Conservation (phyloP, 2,113 vertebrate species). For the Oryzias javanicus region DNA sequence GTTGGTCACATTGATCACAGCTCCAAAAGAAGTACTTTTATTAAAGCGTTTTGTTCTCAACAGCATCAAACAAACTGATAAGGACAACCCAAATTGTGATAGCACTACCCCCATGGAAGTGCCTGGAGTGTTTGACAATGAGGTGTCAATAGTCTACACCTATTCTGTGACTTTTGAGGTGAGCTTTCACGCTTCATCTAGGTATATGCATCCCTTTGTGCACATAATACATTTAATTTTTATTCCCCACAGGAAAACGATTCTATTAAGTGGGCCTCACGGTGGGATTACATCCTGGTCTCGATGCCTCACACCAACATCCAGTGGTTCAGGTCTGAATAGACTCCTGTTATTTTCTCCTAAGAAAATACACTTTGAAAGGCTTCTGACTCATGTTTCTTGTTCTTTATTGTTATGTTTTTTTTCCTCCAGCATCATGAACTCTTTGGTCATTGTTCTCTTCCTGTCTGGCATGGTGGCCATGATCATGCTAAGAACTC, state of each 20-base stretch:
- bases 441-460: constrained; percentile 97
- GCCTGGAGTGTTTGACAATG: constrained; percentile 77
- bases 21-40: too few relatives aligned
- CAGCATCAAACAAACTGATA: constrained; percentile 85
- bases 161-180: constrained; percentile 89
- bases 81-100: constrained; percentile 80
- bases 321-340: constrained; percentile 94
- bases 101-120: constrained; percentile 86
- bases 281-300: constrained; percentile 99
- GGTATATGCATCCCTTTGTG: neutral
- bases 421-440: constrained; percentile 88
- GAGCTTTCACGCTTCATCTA: neutral
- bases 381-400: neutral
- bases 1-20: neutral
- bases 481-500: constrained; percentile 97
- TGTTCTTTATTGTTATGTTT: neutral
- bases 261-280: constrained; percentile 91
- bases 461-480: constrained; percentile 99
- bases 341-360: neutral
- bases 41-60: constrained; percentile 24
- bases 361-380: neutral
- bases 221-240: neutral
- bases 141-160: constrained; percentile 85
- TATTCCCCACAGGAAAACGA: constrained; percentile 79
- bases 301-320: constrained; percentile 99